These are phyloP conservation scores for Aselliscus stoliczkanus DNA, from an alignment of 2,797 vertebrate genomes.

Conservation along the genomic window DNA sequence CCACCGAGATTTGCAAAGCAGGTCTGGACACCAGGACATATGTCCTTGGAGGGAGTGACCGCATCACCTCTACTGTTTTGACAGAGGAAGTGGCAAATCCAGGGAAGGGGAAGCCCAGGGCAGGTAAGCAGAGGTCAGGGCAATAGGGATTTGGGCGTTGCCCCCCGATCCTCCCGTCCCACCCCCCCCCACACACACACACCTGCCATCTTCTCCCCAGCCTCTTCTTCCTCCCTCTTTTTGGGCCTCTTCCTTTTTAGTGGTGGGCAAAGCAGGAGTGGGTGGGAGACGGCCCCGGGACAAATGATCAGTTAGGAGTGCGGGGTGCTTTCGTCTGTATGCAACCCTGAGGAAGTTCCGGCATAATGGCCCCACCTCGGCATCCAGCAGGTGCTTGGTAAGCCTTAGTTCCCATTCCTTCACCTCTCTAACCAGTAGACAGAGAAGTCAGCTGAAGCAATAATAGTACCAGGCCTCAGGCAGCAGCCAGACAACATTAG, in stretches of 20 bases:
- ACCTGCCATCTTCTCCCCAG: background rate
- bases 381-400: background rate
- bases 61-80: background rate
- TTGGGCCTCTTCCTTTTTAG: background rate
- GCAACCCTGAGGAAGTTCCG: background rate
- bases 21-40: background rate
- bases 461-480: fast-evolving
- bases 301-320: background rate
- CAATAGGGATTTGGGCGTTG: background rate
- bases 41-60: background rate
- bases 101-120: background rate
- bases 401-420: background rate
- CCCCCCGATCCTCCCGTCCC: fast-evolving
- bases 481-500: background rate
- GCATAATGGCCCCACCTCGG: background rate
- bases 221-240: background rate
- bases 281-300: background rate
- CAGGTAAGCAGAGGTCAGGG: background rate
- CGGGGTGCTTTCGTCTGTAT: background rate
- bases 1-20: background rate
- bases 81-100: background rate
- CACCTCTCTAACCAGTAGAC: background rate
- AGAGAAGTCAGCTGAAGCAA: background rate
- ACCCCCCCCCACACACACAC: background rate
- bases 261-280: background rate